phyloP scores from a whole-genome alignment of 2,113 vertebrate genomes.

The Pterocles burchelli region DNA sequence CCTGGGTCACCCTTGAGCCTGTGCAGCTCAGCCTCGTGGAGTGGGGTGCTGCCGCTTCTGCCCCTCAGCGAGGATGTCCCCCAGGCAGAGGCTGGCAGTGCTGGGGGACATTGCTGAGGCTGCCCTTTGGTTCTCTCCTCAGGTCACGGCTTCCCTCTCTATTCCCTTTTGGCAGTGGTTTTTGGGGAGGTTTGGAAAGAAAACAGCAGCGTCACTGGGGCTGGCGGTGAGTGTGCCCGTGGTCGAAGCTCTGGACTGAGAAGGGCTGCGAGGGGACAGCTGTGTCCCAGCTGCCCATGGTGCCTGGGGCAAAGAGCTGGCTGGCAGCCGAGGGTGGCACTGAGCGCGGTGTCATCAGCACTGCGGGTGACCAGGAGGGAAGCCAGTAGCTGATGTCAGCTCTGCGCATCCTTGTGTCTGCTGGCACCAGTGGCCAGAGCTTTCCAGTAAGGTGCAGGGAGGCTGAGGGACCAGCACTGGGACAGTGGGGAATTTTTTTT shows the following conservation, averaged over 20 bases:
- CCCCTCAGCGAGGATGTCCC: not conserved
- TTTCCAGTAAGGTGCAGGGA: not conserved
- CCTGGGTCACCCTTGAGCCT: not conserved
- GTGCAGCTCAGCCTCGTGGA: not conserved
- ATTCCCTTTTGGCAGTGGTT: slow-evolving; percentile 78
- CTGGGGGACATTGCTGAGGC: not conserved
- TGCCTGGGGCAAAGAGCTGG: not conserved
- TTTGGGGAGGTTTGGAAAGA: slow-evolving; percentile 77
- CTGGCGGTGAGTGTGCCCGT: slow-evolving; percentile 61
- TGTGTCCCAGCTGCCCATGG: not conserved
- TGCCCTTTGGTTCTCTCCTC: not conserved
- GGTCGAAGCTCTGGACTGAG: not conserved
- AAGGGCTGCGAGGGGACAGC: not conserved
- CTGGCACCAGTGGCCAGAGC: not conserved
- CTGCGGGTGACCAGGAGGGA: not conserved
- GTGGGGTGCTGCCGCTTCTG: not conserved
- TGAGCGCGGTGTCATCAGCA: accelerated
- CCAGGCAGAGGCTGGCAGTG: not conserved
- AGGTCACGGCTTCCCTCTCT: slow-evolving; percentile 72
- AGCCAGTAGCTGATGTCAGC: not conserved
- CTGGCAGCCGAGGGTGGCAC: not conserved
- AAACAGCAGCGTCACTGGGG: slow-evolving; percentile 68
- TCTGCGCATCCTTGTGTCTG: not conserved
- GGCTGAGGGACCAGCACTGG: not conserved
- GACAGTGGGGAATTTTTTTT: not conserved